A percentile compares a stretch with the other conserved stretches of the same genome.
Conservation (phyloP, 2,113 vertebrate species). For the Podilymbus podiceps region DNA sequence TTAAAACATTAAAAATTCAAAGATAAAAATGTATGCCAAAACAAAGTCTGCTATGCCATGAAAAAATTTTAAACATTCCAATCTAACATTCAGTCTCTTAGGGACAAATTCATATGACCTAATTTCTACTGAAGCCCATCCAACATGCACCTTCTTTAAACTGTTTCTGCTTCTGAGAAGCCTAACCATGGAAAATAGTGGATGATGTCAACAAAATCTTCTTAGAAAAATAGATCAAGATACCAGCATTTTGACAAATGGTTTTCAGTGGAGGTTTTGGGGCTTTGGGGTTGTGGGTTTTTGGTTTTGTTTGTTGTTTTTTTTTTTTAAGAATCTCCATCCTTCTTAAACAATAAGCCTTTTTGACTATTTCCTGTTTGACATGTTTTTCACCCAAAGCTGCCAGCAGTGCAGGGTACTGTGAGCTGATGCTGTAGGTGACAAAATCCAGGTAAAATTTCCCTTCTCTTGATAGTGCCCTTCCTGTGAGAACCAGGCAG, state of each 20-base stretch:
- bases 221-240: not conserved
- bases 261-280: not conserved
- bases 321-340: not conserved
- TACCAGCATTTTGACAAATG: not conserved
- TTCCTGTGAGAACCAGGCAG: not conserved
- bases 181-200: not conserved
- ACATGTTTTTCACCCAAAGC: not conserved
- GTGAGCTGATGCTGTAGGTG: not conserved
- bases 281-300: not conserved
- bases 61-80: not conserved
- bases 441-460: not conserved
- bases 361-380: not conserved
- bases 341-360: not conserved
- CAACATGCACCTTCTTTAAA: not conserved
- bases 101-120: not conserved
- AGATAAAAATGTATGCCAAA: not conserved
- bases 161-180: not conserved
- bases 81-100: not conserved
- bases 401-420: not conserved
- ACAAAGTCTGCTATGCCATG: not conserved
- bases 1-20: not conserved
- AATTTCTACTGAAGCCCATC: not conserved
- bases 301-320: not conserved
- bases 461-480: not conserved
- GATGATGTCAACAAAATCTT: not conserved